Base-by-base conservation (phyloP, 2,797 vertebrate genomes). In the Thamnophis elegans region DNA sequence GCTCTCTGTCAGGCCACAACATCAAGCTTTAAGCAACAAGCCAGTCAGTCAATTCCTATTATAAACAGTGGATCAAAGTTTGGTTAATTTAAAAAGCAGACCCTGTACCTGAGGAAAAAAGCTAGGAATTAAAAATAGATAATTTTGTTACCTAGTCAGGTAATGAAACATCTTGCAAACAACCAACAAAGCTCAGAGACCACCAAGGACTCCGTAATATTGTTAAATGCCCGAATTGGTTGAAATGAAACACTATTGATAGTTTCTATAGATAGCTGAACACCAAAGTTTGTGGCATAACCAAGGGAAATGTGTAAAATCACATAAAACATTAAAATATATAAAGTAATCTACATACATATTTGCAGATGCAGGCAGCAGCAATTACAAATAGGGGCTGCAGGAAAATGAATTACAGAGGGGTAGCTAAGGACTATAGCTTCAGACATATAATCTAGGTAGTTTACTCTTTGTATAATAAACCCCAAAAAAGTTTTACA, bases 381-480 rank as follows among this genome's bases (percentile, higher is more conserved):
- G 7, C 10, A 20, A 47, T 14, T 51, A 28, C 54, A 28, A 36
- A 85, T 90, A 32, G 13, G 16, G 89, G 11, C 1, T 25, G 10
- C 87, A 91, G 82, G 51, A 87, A 91, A 14, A 5, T 54, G 20
- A 82, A n/a, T 62, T 78, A 0, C 11, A 62, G 28, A 28, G 0
- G 53, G 2, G 73, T 32, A 86, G 92, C 25, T 14, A 0, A 88
- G 94, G 93, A 90, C 86, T 91, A 28, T 42, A 42, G 42, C 92
- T 95, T 90, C 82, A 90, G 90, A 93, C 93, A 92, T 90, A 88
- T 85, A 90, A 94, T 95, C 92, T 93, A 18, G 92, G 89, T 92
- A 95, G 93, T 95, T 96, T 95, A 89, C 16, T 91, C 36, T 91
- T 95, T 68, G 73, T 82, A 95, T 94, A 95, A 95, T 47, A 82